These are phyloP conservation scores for Takifugu flavidus DNA, from an alignment of 2,113 vertebrate species.

Conservation along the genomic window DNA sequence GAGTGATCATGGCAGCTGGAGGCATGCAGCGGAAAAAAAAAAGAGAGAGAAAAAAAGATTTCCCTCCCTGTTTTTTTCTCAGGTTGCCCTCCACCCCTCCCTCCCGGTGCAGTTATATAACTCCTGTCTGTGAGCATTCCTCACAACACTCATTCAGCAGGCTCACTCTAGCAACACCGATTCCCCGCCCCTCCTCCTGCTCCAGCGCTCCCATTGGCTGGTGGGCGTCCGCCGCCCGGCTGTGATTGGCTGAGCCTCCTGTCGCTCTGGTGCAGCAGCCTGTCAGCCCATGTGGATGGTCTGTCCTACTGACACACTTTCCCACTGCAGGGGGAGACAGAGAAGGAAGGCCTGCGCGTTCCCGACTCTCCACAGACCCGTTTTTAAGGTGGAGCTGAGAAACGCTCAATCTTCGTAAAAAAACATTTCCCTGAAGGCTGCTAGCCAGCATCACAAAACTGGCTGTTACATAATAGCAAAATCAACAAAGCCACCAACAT, in stretches of 20 bases:
- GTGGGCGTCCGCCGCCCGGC: slow-evolving; percentile 1
- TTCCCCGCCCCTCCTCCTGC: slow-evolving; percentile 37
- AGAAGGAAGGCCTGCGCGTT: slow-evolving; percentile 41
- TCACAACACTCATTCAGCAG: slow-evolving; percentile 70
- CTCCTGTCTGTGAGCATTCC: slow-evolving; percentile 76
- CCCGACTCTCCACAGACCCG: slow-evolving; percentile 31
- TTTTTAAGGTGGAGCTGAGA: slow-evolving; percentile 73
- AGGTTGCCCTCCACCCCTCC: slow-evolving; percentile 59
- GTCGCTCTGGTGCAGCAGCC: slow-evolving; percentile 52
- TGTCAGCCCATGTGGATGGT: slow-evolving; percentile 71
- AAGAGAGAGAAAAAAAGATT: slow-evolving; percentile 24
- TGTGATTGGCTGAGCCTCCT: slow-evolving; percentile 47
- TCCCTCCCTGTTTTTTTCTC: slow-evolving; percentile 36
- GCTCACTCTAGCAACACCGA: slow-evolving; percentile 69
- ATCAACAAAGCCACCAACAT: neutral
- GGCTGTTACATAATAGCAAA: slow-evolving; percentile 38
- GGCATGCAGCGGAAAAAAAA: slow-evolving; percentile 72
- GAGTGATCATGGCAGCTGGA: slow-evolving; percentile 68
- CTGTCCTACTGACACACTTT: slow-evolving; percentile 85
- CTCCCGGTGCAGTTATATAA: slow-evolving; percentile 75
- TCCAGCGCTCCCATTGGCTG: slow-evolving; percentile 55
- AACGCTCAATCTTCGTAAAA: slow-evolving; percentile 13
- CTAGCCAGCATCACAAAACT: slow-evolving; percentile 16
- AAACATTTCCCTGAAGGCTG: slow-evolving; percentile 31
- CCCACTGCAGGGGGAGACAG: slow-evolving; percentile 62